These are phyloP conservation scores for Eptesicus fuscus DNA, from an alignment of 2,113 vertebrate genomes.

Conservation along the genomic window DNA sequence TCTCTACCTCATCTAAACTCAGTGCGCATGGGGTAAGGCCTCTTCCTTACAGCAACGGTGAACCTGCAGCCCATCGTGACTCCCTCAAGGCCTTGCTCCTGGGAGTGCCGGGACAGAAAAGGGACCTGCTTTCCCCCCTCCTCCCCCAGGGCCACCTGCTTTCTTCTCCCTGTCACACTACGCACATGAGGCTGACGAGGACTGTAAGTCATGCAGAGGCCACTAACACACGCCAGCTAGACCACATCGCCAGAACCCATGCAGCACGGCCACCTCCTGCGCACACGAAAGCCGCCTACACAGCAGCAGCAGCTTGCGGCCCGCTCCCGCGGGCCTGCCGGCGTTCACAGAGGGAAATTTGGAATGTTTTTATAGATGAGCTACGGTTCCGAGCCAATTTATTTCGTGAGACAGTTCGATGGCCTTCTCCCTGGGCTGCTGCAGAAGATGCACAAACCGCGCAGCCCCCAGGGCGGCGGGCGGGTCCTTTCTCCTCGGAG, in stretches of 20 bases:
- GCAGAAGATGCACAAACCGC: slow-evolving; percentile 29
- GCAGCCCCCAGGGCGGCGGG: not conserved
- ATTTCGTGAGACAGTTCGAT: not conserved
- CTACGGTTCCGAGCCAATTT: slow-evolving; percentile 61
- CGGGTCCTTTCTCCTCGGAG: not conserved
- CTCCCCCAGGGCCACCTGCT: not conserved
- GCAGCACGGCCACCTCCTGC: slow-evolving; percentile 29
- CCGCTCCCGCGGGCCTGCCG: not conserved
- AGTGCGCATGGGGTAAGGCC: not conserved
- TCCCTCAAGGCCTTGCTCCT: not conserved
- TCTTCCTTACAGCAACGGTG: not conserved
- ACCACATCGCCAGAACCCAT: slow-evolving; percentile 29
- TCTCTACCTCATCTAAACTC: not conserved
- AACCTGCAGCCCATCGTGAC: not conserved
- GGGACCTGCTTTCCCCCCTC: not conserved
- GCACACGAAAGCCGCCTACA: slow-evolving; percentile 37
- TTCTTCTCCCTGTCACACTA: not conserved
- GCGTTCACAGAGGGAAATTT: slow-evolving; percentile 60
- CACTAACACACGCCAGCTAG: slow-evolving; percentile 34
- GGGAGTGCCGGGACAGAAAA: too few relatives aligned
- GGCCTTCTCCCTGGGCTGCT: slow-evolving; percentile 48
- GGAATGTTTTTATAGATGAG: not conserved
- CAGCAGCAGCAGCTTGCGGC: not conserved
- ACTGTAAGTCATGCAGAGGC: slow-evolving; percentile 60
- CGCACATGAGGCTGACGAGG: not conserved